Conservation (phyloP, 2,113 vertebrate species). For the Ranitomeya variabilis region DNA sequence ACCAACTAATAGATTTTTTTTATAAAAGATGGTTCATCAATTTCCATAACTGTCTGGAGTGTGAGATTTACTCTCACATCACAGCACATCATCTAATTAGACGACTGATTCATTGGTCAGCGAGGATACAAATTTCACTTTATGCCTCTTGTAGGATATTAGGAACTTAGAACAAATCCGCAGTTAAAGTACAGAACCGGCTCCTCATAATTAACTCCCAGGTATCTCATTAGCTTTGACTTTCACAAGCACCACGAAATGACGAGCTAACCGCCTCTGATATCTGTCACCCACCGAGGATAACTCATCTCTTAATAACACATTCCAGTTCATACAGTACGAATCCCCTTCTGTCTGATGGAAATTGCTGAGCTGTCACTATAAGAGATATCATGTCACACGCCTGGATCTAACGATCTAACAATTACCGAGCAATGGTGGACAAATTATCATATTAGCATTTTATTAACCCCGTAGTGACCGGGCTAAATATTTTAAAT, state of each 20-base stretch:
- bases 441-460: no score
- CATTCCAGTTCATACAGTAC: not conserved
- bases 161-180: not conserved
- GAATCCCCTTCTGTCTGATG: not conserved
- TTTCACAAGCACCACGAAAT: constrained; percentile 6
- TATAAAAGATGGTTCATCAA: constrained; percentile 49
- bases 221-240: constrained; percentile 2
- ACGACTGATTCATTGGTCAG: constrained; percentile 45
- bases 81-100: constrained; percentile 52
- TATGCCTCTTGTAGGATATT: constrained; percentile 28
- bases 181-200: not conserved
- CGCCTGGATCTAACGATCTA: no score
- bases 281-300: not conserved
- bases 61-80: constrained; percentile 43
- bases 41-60: constrained; percentile 32
- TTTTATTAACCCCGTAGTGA: no score
- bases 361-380: not conserved
- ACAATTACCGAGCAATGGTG: no score
- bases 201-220: not conserved
- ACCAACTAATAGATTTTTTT: constrained; percentile 42
- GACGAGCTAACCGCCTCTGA: not conserved
- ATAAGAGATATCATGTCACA: no score
- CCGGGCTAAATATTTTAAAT: no score
- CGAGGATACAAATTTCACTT: not conserved
- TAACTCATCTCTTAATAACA: not conserved